Percentiles rank a stretch among this genome's conserved stretches.
phyloP scores from a whole-genome alignment of 2,113 vertebrate species.

The Aleadryas rufinucha region DNA sequence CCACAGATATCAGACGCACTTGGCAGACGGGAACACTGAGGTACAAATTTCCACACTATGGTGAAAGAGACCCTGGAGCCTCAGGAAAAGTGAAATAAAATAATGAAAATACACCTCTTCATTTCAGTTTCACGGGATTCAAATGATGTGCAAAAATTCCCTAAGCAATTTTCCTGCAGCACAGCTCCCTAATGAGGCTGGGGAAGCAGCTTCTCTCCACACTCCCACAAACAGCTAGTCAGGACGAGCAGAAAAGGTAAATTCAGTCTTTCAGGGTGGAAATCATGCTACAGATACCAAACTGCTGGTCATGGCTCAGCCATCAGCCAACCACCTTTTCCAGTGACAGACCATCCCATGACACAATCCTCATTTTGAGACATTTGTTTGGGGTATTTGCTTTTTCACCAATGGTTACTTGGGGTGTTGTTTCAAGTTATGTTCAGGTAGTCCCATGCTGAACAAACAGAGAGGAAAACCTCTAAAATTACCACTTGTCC shows the following conservation, averaged over 20 bases:
- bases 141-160: constrained; percentile 28
- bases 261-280: neutral
- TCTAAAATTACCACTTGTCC: neutral
- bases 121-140: constrained; percentile 13
- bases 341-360: neutral
- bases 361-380: neutral
- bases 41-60: neutral
- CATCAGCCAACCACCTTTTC: neutral
- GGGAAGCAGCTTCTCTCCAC: neutral
- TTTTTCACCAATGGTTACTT: neutral
- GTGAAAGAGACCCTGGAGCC: neutral
- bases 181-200: constrained; percentile 52
- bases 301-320: neutral
- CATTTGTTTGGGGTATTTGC: neutral
- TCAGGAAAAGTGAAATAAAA: neutral
- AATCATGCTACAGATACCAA: neutral
- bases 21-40: neutral
- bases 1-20: neutral
- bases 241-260: neutral
- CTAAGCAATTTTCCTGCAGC: constrained; percentile 44
- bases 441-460: neutral
- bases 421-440: neutral
- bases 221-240: neutral
- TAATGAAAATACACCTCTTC: constrained; percentile 3
- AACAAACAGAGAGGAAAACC: neutral